Evolutionary conservation across 2,797 vertebrate species (phyloP).

Genomic region (Anableps anableps): DNA sequence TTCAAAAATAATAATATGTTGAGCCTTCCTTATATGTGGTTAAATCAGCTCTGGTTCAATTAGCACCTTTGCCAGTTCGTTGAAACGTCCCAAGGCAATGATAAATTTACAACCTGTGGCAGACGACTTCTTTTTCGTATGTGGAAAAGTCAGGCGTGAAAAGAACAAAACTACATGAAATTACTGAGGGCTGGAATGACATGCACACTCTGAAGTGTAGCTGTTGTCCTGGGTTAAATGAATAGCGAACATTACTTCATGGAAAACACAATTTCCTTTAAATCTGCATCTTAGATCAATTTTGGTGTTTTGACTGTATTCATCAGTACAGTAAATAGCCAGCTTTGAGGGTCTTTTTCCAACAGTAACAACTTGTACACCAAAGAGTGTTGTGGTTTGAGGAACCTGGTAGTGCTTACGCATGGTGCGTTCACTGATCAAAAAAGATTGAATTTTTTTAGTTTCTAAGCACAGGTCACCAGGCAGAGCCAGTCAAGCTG

Average conservation of each 20-base stretch:
- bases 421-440: not conserved
- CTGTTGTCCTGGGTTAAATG: not conserved
- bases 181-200: not conserved
- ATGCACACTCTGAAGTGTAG: not conserved
- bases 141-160: not conserved
- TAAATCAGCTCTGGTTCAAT: not conserved
- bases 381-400: not conserved
- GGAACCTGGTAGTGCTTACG: no score
- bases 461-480: not conserved
- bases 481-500: not conserved
- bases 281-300: not conserved
- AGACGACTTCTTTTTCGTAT: not conserved
- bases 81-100: not conserved
- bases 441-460: not conserved
- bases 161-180: not conserved
- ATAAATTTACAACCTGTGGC: not conserved
- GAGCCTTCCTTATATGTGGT: not conserved
- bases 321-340: not conserved
- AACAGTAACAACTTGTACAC: not conserved
- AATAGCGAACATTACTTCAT: not conserved
- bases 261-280: not conserved
- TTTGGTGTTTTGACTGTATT: not conserved
- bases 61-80: not conserved
- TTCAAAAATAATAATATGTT: not conserved
- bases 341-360: not conserved